A percentile compares a stretch with the other conserved stretches of the same genome.
These are phyloP conservation scores for Xenentodon cancila DNA, from an alignment of 2,797 vertebrate genomes.

Conservation along the genomic window DNA sequence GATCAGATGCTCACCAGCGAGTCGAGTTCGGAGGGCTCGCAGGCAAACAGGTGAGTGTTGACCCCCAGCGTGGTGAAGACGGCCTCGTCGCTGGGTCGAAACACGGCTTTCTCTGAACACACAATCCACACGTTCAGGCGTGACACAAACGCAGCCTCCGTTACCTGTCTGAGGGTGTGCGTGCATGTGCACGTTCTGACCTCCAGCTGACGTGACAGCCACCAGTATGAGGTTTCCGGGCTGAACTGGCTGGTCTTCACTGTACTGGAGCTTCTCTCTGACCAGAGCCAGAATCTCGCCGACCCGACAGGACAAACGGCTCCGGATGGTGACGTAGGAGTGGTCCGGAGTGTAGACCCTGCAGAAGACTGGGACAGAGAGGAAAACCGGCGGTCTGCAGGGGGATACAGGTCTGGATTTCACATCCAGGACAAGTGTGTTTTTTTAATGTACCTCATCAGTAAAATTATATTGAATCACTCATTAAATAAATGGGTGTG, in stretches of 20 bases:
- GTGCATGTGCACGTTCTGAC: slow-evolving; percentile 66
- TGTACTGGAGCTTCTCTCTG: slow-evolving; percentile 94
- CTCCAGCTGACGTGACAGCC: slow-evolving; percentile 92
- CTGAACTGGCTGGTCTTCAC: slow-evolving; percentile 88
- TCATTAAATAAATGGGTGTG: too few relatives aligned
- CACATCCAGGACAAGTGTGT: too few relatives aligned
- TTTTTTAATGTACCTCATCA: too few relatives aligned
- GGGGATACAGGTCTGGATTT: too few relatives aligned
- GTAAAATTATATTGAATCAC: too few relatives aligned
- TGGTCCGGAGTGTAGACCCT: slow-evolving; percentile 96
- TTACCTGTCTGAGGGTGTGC: fast-evolving
- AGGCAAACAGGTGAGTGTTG: slow-evolving; percentile 96
- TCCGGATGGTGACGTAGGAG: slow-evolving; percentile 96
- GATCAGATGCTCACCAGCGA: slow-evolving; percentile 84
- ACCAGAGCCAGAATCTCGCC: slow-evolving; percentile 94
- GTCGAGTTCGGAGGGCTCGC: slow-evolving; percentile 88
- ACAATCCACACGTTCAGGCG: background rate
- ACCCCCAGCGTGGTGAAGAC: slow-evolving; percentile 97
- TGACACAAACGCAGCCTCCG: background rate
- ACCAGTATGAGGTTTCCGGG: slow-evolving; percentile 92
- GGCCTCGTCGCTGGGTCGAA: slow-evolving; percentile 94
- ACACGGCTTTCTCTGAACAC: slow-evolving; percentile 89
- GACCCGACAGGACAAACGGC: slow-evolving; percentile 93
- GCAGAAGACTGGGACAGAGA: slow-evolving; percentile 88
- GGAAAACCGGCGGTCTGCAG: background rate